Evolutionary conservation across 2,113 vertebrate genomes (phyloP), one percentile per base, ranked within the genome.

Genomic region (Suricata suricatta): DNA sequence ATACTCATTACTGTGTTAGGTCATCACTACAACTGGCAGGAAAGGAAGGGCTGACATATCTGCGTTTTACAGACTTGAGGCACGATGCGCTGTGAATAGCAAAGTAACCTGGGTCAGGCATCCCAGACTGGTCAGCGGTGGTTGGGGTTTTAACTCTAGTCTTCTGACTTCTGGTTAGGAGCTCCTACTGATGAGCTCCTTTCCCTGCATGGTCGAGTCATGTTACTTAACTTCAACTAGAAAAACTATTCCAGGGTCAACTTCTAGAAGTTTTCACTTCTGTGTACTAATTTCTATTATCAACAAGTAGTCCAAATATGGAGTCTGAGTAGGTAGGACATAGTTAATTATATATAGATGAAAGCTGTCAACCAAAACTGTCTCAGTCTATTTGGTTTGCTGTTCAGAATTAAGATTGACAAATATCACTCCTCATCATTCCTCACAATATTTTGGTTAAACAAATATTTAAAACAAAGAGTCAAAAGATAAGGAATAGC

Each of bases 321-420:
- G 57, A 92, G 12, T 33, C 27, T 74, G 3, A 47, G 41, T 15
- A 95, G 94, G 29, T n/a, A 84, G 60, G 66, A 66, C 5, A 4
- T 23, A 96, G 35, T 57, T 88, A 83, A 89, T 29, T 71, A n/a
- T 60, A 57, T 27, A n/a, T 1, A 57, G 35, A 86, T 44, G 74
- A 82, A 86, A 96, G 41, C 2, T 87, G 25, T 66, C 95, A 52
- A 91, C 25, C 33, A 77, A 88, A 97, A 94, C 10, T 80, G 35
- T 81, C 52, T 77, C 25, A 50, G 14, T 33, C n/a, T 80, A 82
- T 83, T 54, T 68, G 29, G 7, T 88, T n/a, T 80, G 85, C 44
- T 90, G 81, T 79, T 81, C 15, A 72, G 83, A 95, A 93, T 60
- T 90, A 71, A 80, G 13, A 64, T 5, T 80, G 63, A 95, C 82